Percentiles rank a stretch among this genome's conserved stretches.
Conservation (phyloP, 1,140 invertebrate species). For the Megalonaias nervosa region DNA sequence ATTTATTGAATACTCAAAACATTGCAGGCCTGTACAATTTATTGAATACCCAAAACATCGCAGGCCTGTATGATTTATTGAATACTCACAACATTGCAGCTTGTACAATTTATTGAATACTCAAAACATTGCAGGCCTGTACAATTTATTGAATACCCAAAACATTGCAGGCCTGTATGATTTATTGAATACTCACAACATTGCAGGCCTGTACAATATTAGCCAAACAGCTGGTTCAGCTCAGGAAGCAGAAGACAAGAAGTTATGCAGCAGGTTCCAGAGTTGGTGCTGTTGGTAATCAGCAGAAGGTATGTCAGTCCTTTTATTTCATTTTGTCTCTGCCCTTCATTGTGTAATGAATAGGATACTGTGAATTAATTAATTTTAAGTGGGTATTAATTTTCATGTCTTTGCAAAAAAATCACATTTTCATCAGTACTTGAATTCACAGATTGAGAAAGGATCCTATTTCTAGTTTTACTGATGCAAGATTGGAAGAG, state of each 20-base stretch:
- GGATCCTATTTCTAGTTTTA: no score
- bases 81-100: conserved; percentile 46
- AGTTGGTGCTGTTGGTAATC: conserved; percentile 84
- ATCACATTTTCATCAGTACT: no score
- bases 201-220: conserved; percentile 79
- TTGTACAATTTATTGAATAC: conserved; percentile 75
- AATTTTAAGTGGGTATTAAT: no score
- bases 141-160: no score
- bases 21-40: conserved; percentile 76
- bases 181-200: not conserved
- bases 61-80: conserved; percentile 71
- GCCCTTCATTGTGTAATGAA: no score
- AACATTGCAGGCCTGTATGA: no score
- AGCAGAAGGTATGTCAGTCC: conserved; percentile 78
- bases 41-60: conserved; percentile 4
- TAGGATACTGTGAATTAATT: no score
- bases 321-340: no score
- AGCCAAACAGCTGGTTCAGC: conserved; percentile 90
- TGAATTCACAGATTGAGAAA: no score
- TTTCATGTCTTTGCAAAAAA: no score
- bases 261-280: conserved; percentile 82
- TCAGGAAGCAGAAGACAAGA: conserved; percentile 90
- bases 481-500: no score
- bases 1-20: conserved; percentile 63
- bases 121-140: no score